A percentile compares a stretch with the other conserved stretches of the same genome.
These are phyloP conservation scores for Minunthozetes semirufus DNA, from an alignment of 2,888 invertebrate species.

Conservation along the genomic window DNA sequence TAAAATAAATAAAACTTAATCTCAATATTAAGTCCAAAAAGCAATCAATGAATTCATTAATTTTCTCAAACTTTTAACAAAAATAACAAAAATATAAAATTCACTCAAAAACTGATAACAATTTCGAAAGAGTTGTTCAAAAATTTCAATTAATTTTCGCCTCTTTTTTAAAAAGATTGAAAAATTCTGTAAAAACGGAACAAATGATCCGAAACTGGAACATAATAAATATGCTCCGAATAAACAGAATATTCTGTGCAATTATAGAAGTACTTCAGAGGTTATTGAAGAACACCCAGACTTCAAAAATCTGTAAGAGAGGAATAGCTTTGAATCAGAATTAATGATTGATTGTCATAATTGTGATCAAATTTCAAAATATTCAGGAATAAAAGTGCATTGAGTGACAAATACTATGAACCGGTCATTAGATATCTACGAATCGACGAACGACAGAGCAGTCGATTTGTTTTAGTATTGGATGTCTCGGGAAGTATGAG, in stretches of 20 bases:
- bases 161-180: slow-evolving; percentile 30
- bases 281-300: slow-evolving; percentile 43
- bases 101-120: too few species aligned
- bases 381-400: background rate
- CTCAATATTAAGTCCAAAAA: background rate
- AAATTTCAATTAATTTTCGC: background rate
- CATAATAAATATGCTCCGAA: slow-evolving; percentile 44
- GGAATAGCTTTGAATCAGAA: too few species aligned
- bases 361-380: too few species aligned
- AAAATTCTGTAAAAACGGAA: background rate
- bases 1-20: too few species aligned
- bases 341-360: too few species aligned
- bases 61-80: too few species aligned
- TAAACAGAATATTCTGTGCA: slow-evolving; percentile 47
- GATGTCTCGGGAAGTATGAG: slow-evolving; percentile 45
- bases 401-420: slow-evolving; percentile 14
- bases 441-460: slow-evolving; percentile 39
- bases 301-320: slow-evolving; percentile 47
- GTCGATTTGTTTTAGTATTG: slow-evolving; percentile 42
- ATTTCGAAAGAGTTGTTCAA: too few species aligned
- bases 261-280: slow-evolving; percentile 46
- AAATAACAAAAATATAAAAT: too few species aligned
- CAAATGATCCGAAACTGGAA: slow-evolving; percentile 32
- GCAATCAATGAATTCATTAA: background rate
- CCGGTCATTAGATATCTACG: slow-evolving; percentile 42